Evolutionary conservation across 2,113 vertebrate species (phyloP), one percentile per base, ranked within the genome.

Genomic region (Cynopterus brachyotis): DNA sequence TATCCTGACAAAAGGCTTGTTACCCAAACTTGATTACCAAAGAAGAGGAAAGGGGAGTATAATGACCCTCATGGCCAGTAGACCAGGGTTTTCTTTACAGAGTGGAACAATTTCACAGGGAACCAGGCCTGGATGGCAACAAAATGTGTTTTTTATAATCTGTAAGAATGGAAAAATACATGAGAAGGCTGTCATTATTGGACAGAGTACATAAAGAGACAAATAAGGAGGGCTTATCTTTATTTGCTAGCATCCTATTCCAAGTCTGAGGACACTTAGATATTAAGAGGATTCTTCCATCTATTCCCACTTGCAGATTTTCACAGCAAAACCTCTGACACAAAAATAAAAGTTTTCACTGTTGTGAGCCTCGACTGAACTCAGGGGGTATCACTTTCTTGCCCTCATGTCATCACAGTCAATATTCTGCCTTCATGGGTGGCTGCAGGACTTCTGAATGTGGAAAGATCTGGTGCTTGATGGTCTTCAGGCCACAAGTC

Each of bases 261-360:
- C n/a, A 92, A 69, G 72, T 35, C 50, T 90, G 53, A 92, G 64
- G 64, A 90, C 30, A 86, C 50, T 50, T 75, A 26, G n/a, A 92
- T 88, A 64, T 84, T 93, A 92, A 95, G 55, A 88, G 79, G 70
- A 22, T 93, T 66, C 62, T 92, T 92, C 66, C 15, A 80, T 53
- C 45, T 73, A 95, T 83, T 94, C 55, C 35, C 57, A 76, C 19
- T 83, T 67, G 96, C 78, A 62, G 6, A 57, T 85, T 92, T 95
- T 96, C 80, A 92, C 47, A 97, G 79, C 45, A 96, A 96, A 81
- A 15, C 57, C 60, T 95, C 79, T 91, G 89, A 95, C 20, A 95
- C 66, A 30, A 53, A 95, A 89, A 95, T 87, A 67, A 95, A 84
- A 92, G 4, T 87, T 84, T 81, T 70, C 69, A 70, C 30, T 93